Evolutionary conservation across 2,888 invertebrate genomes (phyloP), one percentile per base, ranked within the genome.

Genomic region (Catocala fraxini): DNA sequence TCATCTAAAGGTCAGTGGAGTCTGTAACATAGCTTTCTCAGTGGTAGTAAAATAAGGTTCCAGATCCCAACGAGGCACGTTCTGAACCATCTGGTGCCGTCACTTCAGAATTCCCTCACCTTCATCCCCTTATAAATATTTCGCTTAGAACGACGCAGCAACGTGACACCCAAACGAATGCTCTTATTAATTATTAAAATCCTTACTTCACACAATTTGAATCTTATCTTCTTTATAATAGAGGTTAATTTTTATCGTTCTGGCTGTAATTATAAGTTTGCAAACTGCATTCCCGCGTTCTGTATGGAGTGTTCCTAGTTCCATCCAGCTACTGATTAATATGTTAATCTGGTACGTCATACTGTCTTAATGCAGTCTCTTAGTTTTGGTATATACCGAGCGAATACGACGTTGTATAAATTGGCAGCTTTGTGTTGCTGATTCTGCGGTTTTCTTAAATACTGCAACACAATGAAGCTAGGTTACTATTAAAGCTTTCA

Each of bases 291-390:
- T 65, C 73, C 63, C 61, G 56, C 55, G 53, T 55, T 71, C 71
- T 69, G 65, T 70, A 65, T 58, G 59, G 58, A 66, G 68, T 61
- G 54, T 68, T 68, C 66, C 64, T 68, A 56, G 56, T 58, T 59
- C 39, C 65, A 68, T 59, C 72, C 62, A 56, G 43, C 68, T 51
- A 48, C 77, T 81, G 79, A 80, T 84, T 84, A 84, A 83, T 83
- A 85, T 84, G 84, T 77, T 83, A 85, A 85, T 84, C 75, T 68
- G 46, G 60, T 58, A 68, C 70, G 72, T 79, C 75, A 79, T 74
- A 71, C 70, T 69, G 76, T 78, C 77, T 81, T 77, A 76, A 79
- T 79, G 77, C 79, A 77, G 76, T 72, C 70, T 65, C 73, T 73
- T 60, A 68, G 73, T 71, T 70, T 70, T 45, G 63, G 65, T 63